Evolutionary conservation across 2,797 vertebrate species (phyloP).

Genomic region (Rhinophrynus dorsalis): DNA sequence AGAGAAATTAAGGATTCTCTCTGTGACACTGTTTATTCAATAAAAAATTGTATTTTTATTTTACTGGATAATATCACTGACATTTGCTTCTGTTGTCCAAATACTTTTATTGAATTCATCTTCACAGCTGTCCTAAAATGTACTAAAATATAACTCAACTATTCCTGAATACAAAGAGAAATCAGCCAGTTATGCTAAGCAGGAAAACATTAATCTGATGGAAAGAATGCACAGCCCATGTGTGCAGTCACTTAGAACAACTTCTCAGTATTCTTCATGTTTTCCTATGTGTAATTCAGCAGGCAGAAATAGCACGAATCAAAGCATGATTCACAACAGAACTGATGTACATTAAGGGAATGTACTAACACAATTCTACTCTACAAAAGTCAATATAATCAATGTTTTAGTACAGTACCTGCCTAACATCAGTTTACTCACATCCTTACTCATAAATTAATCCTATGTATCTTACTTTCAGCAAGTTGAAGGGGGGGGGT

Average conservation of each 20-base stretch:
- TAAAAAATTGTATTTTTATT: constrained; percentile 56
- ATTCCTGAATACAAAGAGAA: constrained; percentile 50
- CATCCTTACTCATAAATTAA: no score
- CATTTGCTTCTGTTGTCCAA: constrained; percentile 52
- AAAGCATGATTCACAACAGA: constrained; percentile 14
- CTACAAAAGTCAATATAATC: no score
- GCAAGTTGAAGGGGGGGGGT: no score
- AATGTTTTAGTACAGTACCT: no score
- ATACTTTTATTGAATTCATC: constrained; percentile 58
- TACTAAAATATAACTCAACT: constrained; percentile 57
- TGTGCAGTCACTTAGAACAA: constrained; percentile 55
- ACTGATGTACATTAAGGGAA: constrained; percentile 15
- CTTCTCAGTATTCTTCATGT: constrained; percentile 52
- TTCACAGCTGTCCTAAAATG: constrained; percentile 54
- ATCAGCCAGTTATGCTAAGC: constrained; percentile 59
- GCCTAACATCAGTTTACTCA: no score
- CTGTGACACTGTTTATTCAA: constrained; percentile 21
- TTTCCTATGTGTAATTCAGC: constrained; percentile 27
- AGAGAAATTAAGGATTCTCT: neutral
- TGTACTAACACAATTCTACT: no score
- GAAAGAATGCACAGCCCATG: constrained; percentile 59
- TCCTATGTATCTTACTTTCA: no score
- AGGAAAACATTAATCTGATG: constrained; percentile 68
- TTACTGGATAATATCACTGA: constrained; percentile 58
- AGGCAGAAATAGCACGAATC: neutral